phyloP scores from a whole-genome alignment of 2,888 invertebrate genomes.

The Perizoma affinitatum region DNA sequence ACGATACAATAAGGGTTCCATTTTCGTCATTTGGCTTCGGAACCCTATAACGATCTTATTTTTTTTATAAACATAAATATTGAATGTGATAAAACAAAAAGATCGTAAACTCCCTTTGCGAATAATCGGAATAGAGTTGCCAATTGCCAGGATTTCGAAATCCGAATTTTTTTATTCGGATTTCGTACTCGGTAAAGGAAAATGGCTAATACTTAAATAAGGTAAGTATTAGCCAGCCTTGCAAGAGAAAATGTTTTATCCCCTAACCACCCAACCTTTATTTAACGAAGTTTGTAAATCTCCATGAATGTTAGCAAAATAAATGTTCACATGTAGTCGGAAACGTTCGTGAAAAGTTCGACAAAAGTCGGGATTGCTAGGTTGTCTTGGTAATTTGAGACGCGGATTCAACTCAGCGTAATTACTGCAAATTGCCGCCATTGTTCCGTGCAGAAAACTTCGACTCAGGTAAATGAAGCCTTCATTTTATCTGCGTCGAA shows the following conservation, averaged over 20 bases:
- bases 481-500: conserved; percentile 19
- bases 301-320: too few relatives aligned
- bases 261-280: not conserved
- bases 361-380: conserved; percentile 21
- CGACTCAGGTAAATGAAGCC: conserved; percentile 26
- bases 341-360: conserved; percentile 22
- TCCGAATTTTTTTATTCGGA: too few relatives aligned
- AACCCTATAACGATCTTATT: not conserved
- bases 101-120: conserved; percentile 25
- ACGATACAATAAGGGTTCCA: too few relatives aligned
- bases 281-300: not conserved
- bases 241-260: not conserved
- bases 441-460: conserved; percentile 51
- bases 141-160: not conserved
- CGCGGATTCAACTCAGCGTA: conserved; percentile 51
- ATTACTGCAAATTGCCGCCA: conserved; percentile 71
- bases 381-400: conserved; percentile 44
- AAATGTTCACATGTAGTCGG: not conserved
- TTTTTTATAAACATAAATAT: conserved; percentile 16
- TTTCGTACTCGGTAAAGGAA: too few relatives aligned
- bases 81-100: conserved; percentile 29
- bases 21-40: too few relatives aligned
- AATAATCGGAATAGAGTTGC: conserved; percentile 13
- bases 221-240: not conserved
- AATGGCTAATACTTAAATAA: not conserved